A percentile compares a stretch with the other conserved stretches of the same genome.
Conservation (phyloP, 2,888 invertebrate species). For the Dasysyrphus tricinctus region DNA sequence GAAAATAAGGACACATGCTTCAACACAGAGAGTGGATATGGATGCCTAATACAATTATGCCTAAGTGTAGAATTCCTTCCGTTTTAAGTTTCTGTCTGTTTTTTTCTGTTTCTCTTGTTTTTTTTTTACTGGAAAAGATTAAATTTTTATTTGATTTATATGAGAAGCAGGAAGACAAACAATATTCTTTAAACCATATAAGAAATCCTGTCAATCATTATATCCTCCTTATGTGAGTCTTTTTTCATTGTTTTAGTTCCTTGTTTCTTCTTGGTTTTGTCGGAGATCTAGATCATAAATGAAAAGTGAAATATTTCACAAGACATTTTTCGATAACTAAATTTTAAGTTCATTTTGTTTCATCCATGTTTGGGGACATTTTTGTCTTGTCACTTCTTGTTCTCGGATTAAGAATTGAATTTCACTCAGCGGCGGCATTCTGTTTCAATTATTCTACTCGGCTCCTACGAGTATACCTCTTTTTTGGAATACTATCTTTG, state of each 20-base stretch:
- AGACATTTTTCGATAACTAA: slow-evolving; percentile 48
- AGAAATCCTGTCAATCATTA: slow-evolving; percentile 72
- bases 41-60: slow-evolving; percentile 67
- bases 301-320: slow-evolving; percentile 65
- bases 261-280: not conserved
- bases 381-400: not conserved
- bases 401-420: slow-evolving; percentile 59
- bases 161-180: slow-evolving; percentile 13
- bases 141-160: too few species aligned
- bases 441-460: slow-evolving; percentile 54
- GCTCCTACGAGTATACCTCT: not conserved
- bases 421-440: slow-evolving; percentile 48
- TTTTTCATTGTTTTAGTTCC: not conserved
- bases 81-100: slow-evolving; percentile 51
- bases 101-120: slow-evolving; percentile 6
- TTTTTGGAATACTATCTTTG: not conserved
- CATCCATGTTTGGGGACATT: not conserved
- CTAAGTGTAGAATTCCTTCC: slow-evolving; percentile 52
- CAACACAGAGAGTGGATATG: slow-evolving; percentile 23
- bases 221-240: not conserved
- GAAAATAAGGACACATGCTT: slow-evolving; percentile 66
- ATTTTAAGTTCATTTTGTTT: slow-evolving; percentile 26
- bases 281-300: not conserved
- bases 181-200: slow-evolving; percentile 58
- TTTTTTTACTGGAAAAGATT: not conserved